phyloP scores from a whole-genome alignment of 2,888 invertebrate genomes.

The Leucophenga montana region DNA sequence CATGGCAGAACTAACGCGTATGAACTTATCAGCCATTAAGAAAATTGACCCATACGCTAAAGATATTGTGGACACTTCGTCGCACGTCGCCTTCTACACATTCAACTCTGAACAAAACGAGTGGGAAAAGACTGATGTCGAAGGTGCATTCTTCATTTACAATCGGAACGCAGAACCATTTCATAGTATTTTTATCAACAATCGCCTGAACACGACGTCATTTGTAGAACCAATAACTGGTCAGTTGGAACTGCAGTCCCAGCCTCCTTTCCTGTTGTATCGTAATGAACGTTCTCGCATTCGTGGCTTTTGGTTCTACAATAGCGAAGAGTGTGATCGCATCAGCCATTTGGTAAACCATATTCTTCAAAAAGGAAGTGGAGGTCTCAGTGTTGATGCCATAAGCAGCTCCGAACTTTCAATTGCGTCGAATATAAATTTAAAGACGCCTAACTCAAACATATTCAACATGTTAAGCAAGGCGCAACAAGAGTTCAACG shows the following conservation, averaged over 20 bases:
- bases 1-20: conserved; percentile 77
- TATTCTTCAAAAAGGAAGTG: conserved; percentile 77
- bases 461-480: conserved; percentile 91
- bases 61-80: conserved; percentile 92
- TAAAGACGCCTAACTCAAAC: conserved; percentile 75
- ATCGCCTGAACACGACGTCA: conserved; percentile 92
- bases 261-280: conserved; percentile 93
- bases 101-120: conserved; percentile 87
- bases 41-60: conserved; percentile 93
- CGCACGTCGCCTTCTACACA: conserved; percentile 92
- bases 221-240: conserved; percentile 93
- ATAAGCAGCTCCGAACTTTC: conserved; percentile 25
- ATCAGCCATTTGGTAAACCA: conserved; percentile 84
- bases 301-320: conserved; percentile 96
- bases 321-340: conserved; percentile 89
- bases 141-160: conserved; percentile 95
- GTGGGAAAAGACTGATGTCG: conserved; percentile 96
- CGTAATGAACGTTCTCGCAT: conserved; percentile 89
- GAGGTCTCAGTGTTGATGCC: conserved; percentile 50
- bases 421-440: not conserved
- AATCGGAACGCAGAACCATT: conserved; percentile 91
- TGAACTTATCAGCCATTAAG: conserved; percentile 94
- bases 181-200: conserved; percentile 95
- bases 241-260: conserved; percentile 91
- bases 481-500: conserved; percentile 90